Conservation (phyloP, 2,113 vertebrate species). For the Sphaerodactylus townsendi region DNA sequence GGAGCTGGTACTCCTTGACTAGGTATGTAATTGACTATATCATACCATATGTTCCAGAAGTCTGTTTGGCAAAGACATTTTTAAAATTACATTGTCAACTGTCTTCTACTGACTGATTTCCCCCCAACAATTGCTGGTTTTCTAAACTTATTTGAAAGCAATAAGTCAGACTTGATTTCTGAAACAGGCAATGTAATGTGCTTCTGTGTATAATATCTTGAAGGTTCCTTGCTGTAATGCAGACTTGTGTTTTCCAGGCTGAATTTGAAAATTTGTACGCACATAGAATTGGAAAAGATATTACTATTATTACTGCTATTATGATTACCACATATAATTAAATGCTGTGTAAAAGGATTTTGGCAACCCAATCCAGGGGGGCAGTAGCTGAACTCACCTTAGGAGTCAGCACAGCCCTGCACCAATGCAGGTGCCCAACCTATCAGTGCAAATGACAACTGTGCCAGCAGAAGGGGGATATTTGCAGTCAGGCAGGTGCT, state of each 20-base stretch:
- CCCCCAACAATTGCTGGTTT: background rate
- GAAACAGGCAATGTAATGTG: background rate
- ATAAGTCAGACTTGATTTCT: background rate
- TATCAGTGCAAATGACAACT: no score
- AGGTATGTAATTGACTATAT: rapidly evolving
- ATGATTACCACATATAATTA: no score
- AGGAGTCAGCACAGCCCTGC: no score
- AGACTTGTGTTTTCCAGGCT: background rate
- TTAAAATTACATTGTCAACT: background rate
- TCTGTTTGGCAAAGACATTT: background rate
- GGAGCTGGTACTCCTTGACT: background rate
- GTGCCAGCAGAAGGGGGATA: no score
- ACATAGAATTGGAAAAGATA: no score
- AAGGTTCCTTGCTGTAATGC: background rate
- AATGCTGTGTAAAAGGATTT: no score
- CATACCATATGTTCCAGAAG: background rate
- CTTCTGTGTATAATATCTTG: background rate
- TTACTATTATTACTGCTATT: no score
- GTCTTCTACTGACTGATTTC: background rate
- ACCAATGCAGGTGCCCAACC: no score
- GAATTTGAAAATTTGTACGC: background rate
- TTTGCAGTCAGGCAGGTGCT: no score
- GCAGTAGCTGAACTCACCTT: no score
- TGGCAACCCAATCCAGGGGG: no score
- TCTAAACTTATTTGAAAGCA: background rate